These are phyloP conservation scores for Tetranychus truncatus DNA, from an alignment of 2,888 invertebrate species.

Conservation along the genomic window DNA sequence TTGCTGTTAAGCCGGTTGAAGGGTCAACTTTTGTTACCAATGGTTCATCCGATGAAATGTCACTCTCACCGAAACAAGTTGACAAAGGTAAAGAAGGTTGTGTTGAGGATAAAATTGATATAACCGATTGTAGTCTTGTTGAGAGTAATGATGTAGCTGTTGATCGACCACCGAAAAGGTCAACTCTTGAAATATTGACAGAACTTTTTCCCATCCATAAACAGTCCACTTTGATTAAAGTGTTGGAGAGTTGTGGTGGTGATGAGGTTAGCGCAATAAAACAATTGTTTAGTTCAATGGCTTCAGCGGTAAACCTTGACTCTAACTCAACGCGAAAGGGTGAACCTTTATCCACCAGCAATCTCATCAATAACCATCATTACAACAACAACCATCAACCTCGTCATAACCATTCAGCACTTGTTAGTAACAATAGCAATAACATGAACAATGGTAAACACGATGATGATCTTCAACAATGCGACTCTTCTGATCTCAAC, in stretches of 20 bases:
- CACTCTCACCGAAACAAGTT: too few relatives aligned
- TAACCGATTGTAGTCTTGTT: neutral
- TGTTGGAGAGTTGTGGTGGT: neutral
- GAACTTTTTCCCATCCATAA: constrained; percentile 10
- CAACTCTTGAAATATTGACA: constrained; percentile 7
- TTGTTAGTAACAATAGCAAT: neutral
- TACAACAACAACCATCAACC: neutral
- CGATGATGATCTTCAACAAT: neutral
- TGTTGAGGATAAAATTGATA: too few relatives aligned
- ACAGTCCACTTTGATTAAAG: neutral
- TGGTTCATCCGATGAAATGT: too few relatives aligned
- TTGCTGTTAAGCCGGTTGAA: neutral
- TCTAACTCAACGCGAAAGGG: neutral
- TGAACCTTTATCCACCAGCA: neutral
- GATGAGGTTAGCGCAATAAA: constrained; percentile 6
- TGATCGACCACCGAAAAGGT: neutral
- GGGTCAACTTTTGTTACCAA: too few relatives aligned
- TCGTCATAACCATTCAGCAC: neutral
- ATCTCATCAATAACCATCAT: neutral
- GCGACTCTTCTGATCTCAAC: neutral
- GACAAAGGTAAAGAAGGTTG: too few relatives aligned
- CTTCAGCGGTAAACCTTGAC: neutral
- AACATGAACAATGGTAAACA: neutral
- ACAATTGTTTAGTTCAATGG: neutral
- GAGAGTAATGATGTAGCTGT: neutral